Evolutionary conservation across 2,797 vertebrate species (phyloP).

Genomic region (Lates japonicus): DNA sequence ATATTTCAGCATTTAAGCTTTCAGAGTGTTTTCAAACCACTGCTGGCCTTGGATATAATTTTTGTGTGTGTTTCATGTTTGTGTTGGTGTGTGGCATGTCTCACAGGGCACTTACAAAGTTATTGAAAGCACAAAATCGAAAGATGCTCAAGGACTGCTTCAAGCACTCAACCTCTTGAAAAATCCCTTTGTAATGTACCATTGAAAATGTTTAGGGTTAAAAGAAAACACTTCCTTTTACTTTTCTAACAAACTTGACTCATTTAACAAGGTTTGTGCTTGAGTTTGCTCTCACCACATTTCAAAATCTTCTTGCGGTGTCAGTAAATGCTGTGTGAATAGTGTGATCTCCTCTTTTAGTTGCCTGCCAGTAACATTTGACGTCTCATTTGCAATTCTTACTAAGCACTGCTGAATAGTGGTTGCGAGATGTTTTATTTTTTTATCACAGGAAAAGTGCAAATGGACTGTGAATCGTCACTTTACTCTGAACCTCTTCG

Average conservation of each 20-base stretch:
- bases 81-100: constrained; percentile 14
- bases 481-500: constrained; percentile 20
- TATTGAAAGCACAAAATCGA: constrained; percentile 27
- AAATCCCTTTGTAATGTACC: constrained; percentile 4
- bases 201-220: constrained; percentile 13
- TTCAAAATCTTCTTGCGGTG: background rate
- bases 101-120: constrained; percentile 12
- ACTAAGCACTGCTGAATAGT: constrained; percentile 6
- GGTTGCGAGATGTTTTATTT: constrained; percentile 16
- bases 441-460: background rate
- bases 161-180: constrained; percentile 25
- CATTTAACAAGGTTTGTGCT: background rate
- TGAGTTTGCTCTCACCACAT: background rate
- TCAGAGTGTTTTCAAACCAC: constrained; percentile 32
- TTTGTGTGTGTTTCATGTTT: constrained; percentile 3
- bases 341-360: constrained; percentile 4
- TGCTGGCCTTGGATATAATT: constrained; percentile 32
- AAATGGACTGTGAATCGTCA: constrained; percentile 35
- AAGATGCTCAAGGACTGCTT: constrained; percentile 38
- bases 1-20: constrained; percentile 43
- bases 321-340: constrained; percentile 15
- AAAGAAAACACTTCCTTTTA: background rate
- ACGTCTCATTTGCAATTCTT: constrained; percentile 25
- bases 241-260: constrained; percentile 9
- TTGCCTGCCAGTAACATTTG: constrained; percentile 14